These are phyloP conservation scores for Ephestia elutella DNA, from an alignment of 1,140 invertebrate genomes.

Conservation along the genomic window DNA sequence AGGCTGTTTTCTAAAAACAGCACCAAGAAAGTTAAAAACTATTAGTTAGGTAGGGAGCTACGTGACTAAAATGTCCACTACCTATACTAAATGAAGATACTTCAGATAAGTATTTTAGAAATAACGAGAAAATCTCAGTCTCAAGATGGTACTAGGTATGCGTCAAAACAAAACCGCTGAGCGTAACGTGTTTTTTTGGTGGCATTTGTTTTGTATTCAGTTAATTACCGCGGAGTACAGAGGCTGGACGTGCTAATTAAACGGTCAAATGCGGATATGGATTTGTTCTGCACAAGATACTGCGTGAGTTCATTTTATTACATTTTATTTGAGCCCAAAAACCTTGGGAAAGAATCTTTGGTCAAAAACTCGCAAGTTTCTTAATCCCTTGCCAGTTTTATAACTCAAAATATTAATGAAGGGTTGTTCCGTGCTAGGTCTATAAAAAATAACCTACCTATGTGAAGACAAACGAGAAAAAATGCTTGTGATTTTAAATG, in stretches of 20 bases:
- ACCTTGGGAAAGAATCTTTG: no score
- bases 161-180: constrained; percentile 9
- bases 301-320: background rate
- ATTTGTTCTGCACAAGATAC: constrained; percentile 27
- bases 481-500: no score
- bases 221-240: constrained; percentile 51
- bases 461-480: no score
- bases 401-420: no score
- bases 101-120: background rate
- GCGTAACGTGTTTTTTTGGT: constrained; percentile 46
- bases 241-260: constrained; percentile 55
- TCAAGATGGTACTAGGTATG: background rate
- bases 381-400: constrained; percentile 6
- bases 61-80: no score
- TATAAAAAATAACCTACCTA: no score
- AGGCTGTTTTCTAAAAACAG: no score
- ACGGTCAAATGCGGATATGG: constrained; percentile 41
- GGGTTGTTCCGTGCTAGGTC: no score
- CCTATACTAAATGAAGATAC: no score
- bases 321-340: background rate
- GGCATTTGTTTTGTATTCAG: constrained; percentile 48
- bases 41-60: no score
- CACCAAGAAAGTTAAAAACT: no score
- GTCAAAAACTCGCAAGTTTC: no score
- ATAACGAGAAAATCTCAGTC: background rate